Evolutionary conservation across 2,113 vertebrate genomes (phyloP), one percentile per base, ranked within the genome.

Genomic region (Stercorarius parasiticus): DNA sequence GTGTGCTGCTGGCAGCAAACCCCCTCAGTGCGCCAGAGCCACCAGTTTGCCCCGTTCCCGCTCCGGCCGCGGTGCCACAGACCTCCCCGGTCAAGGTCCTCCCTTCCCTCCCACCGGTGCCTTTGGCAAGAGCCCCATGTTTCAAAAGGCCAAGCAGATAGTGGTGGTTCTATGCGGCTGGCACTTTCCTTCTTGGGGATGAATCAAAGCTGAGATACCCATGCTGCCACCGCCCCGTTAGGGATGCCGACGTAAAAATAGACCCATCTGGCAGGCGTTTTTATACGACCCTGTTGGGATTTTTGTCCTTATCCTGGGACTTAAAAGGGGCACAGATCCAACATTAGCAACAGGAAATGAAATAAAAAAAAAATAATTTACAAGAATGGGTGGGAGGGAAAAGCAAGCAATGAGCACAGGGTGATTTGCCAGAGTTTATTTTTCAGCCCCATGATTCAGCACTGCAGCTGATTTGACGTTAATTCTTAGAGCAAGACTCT

Each of bases 21-120:
- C 19, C 16, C 11, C 32, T 20, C 1, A 5, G n/a, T 12, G 12
- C 1, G 1, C n/a, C 18, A 26, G 21, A n/a, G 40, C 36, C 0
- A 19, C 2, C 15, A 34, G 62, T 9, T 30, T 8, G 5, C 26
- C 38, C 56, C 2, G 2, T 50, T 36, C 72, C 55, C 1, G 4
- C 38, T 17, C 77, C 3, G 6, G n/a, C 69, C 18, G 5, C 3
- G 4, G 55, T 20, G 62, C 23, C 76, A 45, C 34, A n/a, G 49
- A 42, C 43, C 17, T 17, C 40, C 49, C 58, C 0, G 25, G 66
- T 58, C 52, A 78, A 69, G 70, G 58, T 18, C 15, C 10, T 49
- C 43, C 32, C 32, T 9, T 21, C 34, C 21, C 12, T 18, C 42
- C 53, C 2, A 4, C 40, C 2, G 3, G 43, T 1, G 53, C 66